phyloP scores from a whole-genome alignment of 1,140 invertebrate genomes.

The Aphaenogaster rudis region DNA sequence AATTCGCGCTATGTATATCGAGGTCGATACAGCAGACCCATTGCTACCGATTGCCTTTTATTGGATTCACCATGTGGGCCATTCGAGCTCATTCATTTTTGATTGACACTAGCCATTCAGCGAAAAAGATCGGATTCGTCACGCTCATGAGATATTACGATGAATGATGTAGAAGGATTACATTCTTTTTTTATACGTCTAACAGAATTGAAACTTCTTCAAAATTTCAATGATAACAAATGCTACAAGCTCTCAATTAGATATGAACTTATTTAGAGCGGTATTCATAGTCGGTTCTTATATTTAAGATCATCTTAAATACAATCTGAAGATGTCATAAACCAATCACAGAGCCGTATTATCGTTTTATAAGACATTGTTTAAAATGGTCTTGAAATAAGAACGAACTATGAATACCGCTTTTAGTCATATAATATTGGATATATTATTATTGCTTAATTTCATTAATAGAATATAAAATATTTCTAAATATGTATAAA shows the following conservation, averaged over 20 bases:
- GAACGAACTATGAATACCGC: too few species aligned
- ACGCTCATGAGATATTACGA: background rate
- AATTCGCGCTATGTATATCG: constrained; percentile 53
- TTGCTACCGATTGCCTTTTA: constrained; percentile 33
- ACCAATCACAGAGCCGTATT: too few species aligned
- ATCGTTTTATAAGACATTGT: too few species aligned
- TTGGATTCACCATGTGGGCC: background rate
- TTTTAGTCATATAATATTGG: too few species aligned
- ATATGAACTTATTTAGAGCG: background rate
- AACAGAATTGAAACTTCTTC: background rate
- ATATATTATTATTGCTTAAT: background rate
- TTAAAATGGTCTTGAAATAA: too few species aligned
- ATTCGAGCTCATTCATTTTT: background rate
- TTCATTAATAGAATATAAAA: background rate
- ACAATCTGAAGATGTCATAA: too few species aligned
- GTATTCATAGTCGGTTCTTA: too few species aligned
- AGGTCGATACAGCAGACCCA: background rate
- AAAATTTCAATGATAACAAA: background rate
- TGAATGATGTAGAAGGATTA: background rate
- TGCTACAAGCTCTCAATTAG: background rate
- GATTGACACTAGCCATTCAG: background rate
- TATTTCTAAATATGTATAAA: background rate
- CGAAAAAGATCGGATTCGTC: constrained; percentile 6
- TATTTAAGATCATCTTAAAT: too few species aligned
- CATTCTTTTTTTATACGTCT: background rate